phyloP scores from a whole-genome alignment of 2,797 vertebrate genomes.

The Eurystomus glaucurus region DNA sequence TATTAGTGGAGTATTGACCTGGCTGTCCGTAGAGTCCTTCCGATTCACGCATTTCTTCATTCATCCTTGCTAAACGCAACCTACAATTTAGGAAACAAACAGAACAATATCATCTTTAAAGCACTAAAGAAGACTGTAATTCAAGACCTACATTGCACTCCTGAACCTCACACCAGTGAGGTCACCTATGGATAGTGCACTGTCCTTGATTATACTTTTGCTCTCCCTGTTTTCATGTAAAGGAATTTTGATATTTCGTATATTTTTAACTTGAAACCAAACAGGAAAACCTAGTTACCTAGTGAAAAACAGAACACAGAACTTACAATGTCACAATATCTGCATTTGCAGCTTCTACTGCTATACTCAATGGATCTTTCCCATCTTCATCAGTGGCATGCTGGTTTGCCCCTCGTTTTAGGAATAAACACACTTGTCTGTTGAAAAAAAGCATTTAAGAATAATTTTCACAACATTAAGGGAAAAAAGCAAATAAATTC shows the following conservation, averaged over 20 bases:
- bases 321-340: constrained; percentile 98
- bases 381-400: constrained; percentile 94
- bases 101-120: background rate
- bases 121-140: background rate
- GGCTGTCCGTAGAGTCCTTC: constrained; percentile 96
- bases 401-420: constrained; percentile 98
- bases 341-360: constrained; percentile 96
- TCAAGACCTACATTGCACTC: background rate
- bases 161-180: background rate
- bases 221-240: background rate
- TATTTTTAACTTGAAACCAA: background rate
- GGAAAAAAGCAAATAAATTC: constrained; percentile 14
- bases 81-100: constrained; percentile 76
- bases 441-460: constrained; percentile 8
- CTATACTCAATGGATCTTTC: constrained; percentile 94
- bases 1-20: constrained; percentile 98
- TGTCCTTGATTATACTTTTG: background rate
- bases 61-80: constrained; percentile 97
- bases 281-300: background rate
- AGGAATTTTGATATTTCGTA: background rate
- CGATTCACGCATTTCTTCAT: constrained; percentile 98
- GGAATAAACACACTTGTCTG: constrained; percentile 97
- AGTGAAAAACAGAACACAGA: background rate
- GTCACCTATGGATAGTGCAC: accelerated
- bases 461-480: background rate